Evolutionary conservation across 2,113 vertebrate species (phyloP), one percentile per base, ranked within the genome.

Genomic region (Corythaixoides concolor): DNA sequence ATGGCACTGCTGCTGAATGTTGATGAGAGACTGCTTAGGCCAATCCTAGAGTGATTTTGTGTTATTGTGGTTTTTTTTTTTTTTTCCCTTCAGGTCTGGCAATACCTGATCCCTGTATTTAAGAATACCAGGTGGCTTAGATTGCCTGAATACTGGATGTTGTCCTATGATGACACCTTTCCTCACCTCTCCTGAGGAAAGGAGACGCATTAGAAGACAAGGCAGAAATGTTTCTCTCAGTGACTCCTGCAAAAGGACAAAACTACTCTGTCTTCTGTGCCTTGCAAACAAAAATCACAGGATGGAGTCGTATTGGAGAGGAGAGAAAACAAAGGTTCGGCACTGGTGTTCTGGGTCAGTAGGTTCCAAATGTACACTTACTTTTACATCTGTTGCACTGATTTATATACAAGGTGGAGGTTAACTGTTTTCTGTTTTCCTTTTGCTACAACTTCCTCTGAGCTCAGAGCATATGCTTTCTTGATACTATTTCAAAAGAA

Each of bases 331-430:
- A 81, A 62, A 94, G 58, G 83, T 90, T 89, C 92, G 92, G 45
- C 0, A 0, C 66, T 64, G 49, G 56, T 89, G 86, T 95, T 94
- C 86, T 85, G 86, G 83, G 90, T 96, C 96, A 96, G 64, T 64
- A 92, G 68, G 73, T 93, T 93, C 83, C 86, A 93, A 87, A 92
- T 85, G 56, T 90, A 89, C 77, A 86, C 88, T 94, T 88, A 74
- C 68, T 93, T 90, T 95, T 93, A 95, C 94, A 94, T 93, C 94
- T 96, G 72, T 78, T 92, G 68, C 76, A 39, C 83, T 93, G 92
- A 95, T 96, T 96, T 95, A 89, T 88, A 66, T 76, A 92, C 85
- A 95, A 88, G 87, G 77, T 89, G 72, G 68, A 93, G 85, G 92
- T 92, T 93, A 94, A 91, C 80, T 75, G 60, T 88, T 97, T 94